Percentiles rank a stretch among this genome's conserved stretches.
Conservation (phyloP, 2,797 vertebrate genomes). For the Propithecus deckenii region DNA sequence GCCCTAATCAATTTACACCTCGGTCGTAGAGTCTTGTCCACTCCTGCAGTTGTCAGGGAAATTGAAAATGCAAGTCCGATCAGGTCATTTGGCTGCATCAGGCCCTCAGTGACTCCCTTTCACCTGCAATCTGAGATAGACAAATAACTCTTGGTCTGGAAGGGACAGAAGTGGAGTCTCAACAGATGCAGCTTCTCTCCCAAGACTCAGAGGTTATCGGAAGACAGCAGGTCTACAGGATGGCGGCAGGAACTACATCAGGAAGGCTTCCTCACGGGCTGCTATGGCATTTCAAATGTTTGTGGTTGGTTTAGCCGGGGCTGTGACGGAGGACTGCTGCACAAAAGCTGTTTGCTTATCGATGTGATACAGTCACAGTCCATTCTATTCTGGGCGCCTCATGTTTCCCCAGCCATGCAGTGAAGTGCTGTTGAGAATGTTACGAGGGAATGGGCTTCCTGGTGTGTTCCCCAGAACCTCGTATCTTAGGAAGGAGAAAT, state of each 20-base stretch:
- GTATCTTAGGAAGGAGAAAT: background rate
- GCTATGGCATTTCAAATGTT: background rate
- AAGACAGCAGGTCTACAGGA: background rate
- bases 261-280: background rate
- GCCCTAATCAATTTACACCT: background rate
- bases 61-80: background rate
- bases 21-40: background rate
- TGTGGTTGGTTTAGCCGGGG: background rate
- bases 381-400: background rate
- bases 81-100: background rate
- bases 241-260: rapidly evolving
- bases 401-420: background rate
- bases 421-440: background rate
- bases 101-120: background rate
- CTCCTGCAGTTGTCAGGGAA: background rate
- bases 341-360: background rate
- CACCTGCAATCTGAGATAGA: background rate
- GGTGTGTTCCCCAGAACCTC: background rate
- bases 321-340: background rate
- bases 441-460: background rate
- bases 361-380: background rate
- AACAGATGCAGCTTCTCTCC: background rate
- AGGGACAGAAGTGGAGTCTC: background rate
- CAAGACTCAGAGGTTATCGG: background rate
- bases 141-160: background rate